Percentiles rank a stretch among this genome's conserved stretches.
Evolutionary conservation across 2,888 invertebrate species (phyloP).

Genomic region (Dastarcus helophoroides): DNA sequence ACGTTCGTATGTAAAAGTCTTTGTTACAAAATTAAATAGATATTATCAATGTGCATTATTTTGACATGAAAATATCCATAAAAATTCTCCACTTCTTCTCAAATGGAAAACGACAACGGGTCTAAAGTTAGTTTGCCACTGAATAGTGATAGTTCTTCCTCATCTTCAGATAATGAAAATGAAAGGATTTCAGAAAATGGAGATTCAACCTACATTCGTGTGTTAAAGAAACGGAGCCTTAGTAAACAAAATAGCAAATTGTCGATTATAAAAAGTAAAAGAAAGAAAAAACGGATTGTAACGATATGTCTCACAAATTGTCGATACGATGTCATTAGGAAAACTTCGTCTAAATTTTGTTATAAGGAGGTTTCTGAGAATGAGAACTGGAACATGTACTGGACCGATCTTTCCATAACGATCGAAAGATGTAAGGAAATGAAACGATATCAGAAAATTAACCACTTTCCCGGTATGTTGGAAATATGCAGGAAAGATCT

Average conservation of each 20-base stretch:
- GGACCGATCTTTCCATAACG: constrained; percentile 81
- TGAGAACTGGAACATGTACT: constrained; percentile 81
- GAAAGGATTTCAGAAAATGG: constrained; percentile 10
- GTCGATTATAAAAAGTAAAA: constrained; percentile 7
- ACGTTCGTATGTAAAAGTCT: constrained; percentile 5
- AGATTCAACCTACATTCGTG: constrained; percentile 5
- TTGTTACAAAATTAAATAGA: constrained; percentile 6
- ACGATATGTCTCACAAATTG: constrained; percentile 59
- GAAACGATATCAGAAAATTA: constrained; percentile 85
- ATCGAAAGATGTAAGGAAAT: constrained; percentile 81
- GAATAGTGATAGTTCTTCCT: constrained; percentile 18
- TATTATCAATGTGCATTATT: constrained; percentile 4
- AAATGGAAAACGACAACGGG: constrained; percentile 10
- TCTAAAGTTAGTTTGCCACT: constrained; percentile 9
- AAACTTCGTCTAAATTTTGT: constrained; percentile 56
- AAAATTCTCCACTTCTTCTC: constrained; percentile 5
- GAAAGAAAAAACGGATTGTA: constrained; percentile 25
- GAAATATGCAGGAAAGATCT: constrained; percentile 65
- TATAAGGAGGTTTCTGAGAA: constrained; percentile 69
- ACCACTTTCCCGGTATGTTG: constrained; percentile 67
- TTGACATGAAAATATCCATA: constrained; percentile 8
- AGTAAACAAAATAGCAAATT: constrained; percentile 10
- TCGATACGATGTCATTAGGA: constrained; percentile 61
- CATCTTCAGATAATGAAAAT: constrained; percentile 21
- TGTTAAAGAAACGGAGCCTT: constrained; percentile 5